Evolutionary conservation across 2,888 invertebrate species (phyloP), one percentile per base, ranked within the genome.

Genomic region (Agriopis marginaria): DNA sequence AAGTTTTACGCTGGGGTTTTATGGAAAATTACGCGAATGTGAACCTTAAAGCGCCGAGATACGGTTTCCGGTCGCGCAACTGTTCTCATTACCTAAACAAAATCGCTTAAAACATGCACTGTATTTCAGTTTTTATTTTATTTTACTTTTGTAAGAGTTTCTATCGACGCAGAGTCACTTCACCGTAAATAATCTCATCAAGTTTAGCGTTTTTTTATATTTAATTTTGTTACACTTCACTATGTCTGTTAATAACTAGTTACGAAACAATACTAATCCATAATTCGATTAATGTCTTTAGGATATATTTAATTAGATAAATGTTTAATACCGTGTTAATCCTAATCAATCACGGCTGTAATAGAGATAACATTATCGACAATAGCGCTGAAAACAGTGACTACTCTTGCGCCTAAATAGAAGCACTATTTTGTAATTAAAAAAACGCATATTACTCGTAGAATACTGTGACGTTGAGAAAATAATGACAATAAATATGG

Each of bases 311-410:
- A 58, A 47, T 58, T 47, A 58, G 58, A 45, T 58, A 47, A 58
- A 42, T 8, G 23, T 58, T 62, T 62, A 66, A 56, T 62, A 44
- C 40, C 42, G 11, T 44, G 54, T 50, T 49, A 66, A 62, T 62
- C 49, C 54, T 66, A 45, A 66, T 62, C 56, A 66, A 66, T 66
- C 66, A 66, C 66, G 47, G 23, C 56, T 66, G 49, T 61, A 55
- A 51, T 14, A 55, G 17, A 42, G 66, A 66, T 66, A 66, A 62
- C n/a, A 17, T 5, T 66, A 54, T 53, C 61, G 42, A 12, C 3
- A 40, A 60, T 50, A 62, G 42, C 1, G 60, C 11, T 10, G 32
- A 42, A 12, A 51, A 51, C 39, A 44, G 51, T 51, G 39, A 45
- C 44, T 55, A 23, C 11, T 7, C 10, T 56, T 56, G 17, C 17